Conservation (phyloP, 1,140 invertebrate genomes). For the Babylonia areolata region DNA sequence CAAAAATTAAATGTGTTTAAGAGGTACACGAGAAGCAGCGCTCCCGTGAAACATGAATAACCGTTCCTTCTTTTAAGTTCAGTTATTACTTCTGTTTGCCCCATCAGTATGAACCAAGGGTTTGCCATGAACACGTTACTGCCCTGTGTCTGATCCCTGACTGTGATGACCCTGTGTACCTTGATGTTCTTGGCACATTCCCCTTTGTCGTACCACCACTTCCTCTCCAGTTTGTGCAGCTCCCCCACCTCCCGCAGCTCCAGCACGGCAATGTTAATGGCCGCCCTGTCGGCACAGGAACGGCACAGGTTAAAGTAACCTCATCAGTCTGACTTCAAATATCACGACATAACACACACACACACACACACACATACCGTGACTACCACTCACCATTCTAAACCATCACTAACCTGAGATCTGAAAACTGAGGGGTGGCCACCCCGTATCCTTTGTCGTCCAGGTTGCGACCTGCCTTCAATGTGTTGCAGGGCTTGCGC, state of each 20-base stretch:
- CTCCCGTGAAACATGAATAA: not conserved
- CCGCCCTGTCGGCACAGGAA: conserved; percentile 18
- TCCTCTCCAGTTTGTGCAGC: conserved; percentile 69
- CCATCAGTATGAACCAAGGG: no score
- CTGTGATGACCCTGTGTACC: no score
- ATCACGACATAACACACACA: not conserved
- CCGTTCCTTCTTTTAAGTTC: not conserved
- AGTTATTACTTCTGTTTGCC: no score
- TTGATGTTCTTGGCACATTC: conserved; percentile 76
- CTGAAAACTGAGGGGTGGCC: conserved; percentile 91
- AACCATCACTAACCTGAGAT: conserved; percentile 77
- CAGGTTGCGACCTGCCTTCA: conserved; percentile 86
- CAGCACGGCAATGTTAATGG: conserved; percentile 69
- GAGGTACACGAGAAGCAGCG: no score
- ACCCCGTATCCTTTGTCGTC: conserved; percentile 96
- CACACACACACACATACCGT: not conserved
- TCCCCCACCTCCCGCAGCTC: conserved; percentile 69
- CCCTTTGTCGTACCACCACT: conserved; percentile 75
- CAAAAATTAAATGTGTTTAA: no score
- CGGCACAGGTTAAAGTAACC: no score
- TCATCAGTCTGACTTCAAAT: no score
- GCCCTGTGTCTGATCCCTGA: no score
- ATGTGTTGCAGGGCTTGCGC: conserved; percentile 88
- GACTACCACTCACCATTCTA: not conserved
- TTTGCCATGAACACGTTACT: no score